A percentile compares a stretch with the other conserved stretches of the same genome.
These are phyloP conservation scores for Achroia grisella DNA, from an alignment of 1,140 invertebrate genomes.

Conservation along the genomic window DNA sequence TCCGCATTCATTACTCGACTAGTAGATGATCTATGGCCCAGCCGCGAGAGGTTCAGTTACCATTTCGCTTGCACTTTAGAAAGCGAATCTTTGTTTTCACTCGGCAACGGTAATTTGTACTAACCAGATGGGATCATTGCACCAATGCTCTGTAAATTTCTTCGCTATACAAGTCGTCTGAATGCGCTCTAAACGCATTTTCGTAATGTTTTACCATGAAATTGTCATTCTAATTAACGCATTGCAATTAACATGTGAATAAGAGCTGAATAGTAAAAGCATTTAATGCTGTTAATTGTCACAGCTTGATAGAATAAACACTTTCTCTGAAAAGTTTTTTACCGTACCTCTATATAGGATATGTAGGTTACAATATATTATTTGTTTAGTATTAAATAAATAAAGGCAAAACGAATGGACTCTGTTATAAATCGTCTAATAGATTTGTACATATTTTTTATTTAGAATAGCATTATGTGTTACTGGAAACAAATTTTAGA, in stretches of 20 bases:
- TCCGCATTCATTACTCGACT: slow-evolving; percentile 35
- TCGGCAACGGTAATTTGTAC: slow-evolving; percentile 52
- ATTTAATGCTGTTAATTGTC: no score
- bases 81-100: slow-evolving; percentile 68
- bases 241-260: neutral
- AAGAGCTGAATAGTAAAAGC: neutral
- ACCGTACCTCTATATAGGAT: no score
- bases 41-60: slow-evolving; percentile 16
- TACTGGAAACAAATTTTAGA: no score
- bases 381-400: no score
- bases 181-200: slow-evolving; percentile 27
- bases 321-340: no score
- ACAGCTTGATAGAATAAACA: no score
- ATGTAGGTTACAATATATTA: no score
- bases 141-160: slow-evolving; percentile 43
- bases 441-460: no score
- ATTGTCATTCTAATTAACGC: slow-evolving; percentile 19
- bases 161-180: slow-evolving; percentile 34
- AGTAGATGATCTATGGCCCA: slow-evolving; percentile 32
- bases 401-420: no score
- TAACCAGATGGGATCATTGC: slow-evolving; percentile 61
- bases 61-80: slow-evolving; percentile 57
- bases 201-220: no score
- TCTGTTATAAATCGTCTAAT: no score
- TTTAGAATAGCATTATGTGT: no score